Evolutionary conservation across 2,888 invertebrate species (phyloP), one percentile per base, ranked within the genome.

Genomic region (Alviniconcha strummeri): DNA sequence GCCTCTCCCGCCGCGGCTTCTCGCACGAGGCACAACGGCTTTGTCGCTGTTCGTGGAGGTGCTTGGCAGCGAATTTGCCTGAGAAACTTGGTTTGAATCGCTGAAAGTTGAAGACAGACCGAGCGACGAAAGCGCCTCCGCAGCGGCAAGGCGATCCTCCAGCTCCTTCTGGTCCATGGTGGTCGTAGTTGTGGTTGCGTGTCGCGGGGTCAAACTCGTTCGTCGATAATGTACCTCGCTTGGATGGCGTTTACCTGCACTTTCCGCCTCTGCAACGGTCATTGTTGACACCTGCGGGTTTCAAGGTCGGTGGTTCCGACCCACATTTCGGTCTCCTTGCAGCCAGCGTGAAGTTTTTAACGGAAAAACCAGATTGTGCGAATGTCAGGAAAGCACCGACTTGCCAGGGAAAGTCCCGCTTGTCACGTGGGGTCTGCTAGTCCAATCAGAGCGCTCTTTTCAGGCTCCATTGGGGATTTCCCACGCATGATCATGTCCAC

Each of bases 321-420:
- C 67, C 76, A 64, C 82, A 82, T 82, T 69, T 64, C 64, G 55
- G 56, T 13, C 69, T 71, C 69, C 64, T 19, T 55, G 80, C 52
- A 36, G 57, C 77, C 8, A 82, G 77, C 82, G 77, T 82, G 69
- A 64, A 64, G 82, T 69, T 55, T 82, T 82, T 67, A 82, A 82
- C 77, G 82, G 82, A 82, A 82, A 82, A 82, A 82, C 82, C 82
- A 57, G 77, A 82, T 82, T 84, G 76, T 80, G 55, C 52, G 78
- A 82, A 84, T 78, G 82, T 86, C 81, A 83, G 86, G 83, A 86
- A 84, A 86, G 84, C 84, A 86, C 84, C 84, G 80, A 82, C 80
- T 86, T 82, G 82, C 84, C 69, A 83, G 86, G 86, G 86, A 85
- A 86, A 85, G 84, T 85, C 86, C 86, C 84, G 78, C 84, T 67